Conservation (phyloP, 2,888 invertebrate species). For the Camponotus fellah region DNA sequence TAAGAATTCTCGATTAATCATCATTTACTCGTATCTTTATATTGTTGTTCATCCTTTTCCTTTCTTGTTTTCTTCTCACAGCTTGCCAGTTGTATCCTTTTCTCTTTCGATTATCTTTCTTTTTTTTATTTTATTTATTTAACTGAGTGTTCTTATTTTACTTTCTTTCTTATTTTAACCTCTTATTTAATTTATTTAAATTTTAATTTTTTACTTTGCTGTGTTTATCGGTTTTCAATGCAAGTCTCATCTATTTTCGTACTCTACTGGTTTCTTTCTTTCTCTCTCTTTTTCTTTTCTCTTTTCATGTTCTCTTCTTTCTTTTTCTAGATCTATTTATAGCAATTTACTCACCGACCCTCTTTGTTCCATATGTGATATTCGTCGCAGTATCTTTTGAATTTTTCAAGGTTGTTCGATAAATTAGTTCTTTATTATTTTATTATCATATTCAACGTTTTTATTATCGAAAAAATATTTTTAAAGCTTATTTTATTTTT, state of each 20-base stretch:
- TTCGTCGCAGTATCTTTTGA: neutral
- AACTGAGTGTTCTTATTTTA: too few species aligned
- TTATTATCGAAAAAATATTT: neutral
- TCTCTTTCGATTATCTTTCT: neutral
- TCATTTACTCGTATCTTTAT: constrained; percentile 31
- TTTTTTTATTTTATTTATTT: neutral
- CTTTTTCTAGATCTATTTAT: constrained; percentile 30
- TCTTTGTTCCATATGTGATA: constrained; percentile 16
- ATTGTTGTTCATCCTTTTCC: neutral
- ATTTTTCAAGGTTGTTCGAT: neutral
- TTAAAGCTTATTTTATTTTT: neutral
- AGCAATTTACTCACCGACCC: constrained; percentile 17
- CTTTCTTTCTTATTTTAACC: neutral
- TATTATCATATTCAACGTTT: neutral
- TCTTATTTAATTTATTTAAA: too few species aligned
- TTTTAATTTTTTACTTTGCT: neutral
- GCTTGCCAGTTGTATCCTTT: neutral
- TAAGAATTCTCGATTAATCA: constrained; percentile 33
- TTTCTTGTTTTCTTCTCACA: neutral
- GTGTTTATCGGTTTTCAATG: neutral
- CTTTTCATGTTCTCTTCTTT: neutral
- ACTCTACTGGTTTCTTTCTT: neutral
- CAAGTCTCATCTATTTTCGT: neutral
- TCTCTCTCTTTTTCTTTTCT: neutral
- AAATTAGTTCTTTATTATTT: neutral